Evolutionary conservation across 2,113 vertebrate species (phyloP).

Genomic region (Spermophilus dauricus): DNA sequence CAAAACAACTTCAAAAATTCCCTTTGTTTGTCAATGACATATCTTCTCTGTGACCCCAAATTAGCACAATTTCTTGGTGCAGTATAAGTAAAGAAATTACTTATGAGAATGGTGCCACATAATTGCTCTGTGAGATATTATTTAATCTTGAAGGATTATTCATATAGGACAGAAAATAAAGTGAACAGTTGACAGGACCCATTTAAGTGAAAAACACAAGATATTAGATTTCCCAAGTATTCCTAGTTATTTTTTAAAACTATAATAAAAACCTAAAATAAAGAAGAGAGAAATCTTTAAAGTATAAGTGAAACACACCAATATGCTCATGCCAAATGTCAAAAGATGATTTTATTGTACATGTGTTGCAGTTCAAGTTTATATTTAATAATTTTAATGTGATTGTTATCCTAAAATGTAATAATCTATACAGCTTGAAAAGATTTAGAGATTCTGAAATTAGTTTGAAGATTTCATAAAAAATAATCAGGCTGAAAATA

Average conservation of each 20-base stretch:
- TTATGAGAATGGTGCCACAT: constrained; percentile 5
- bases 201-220: constrained; percentile 54
- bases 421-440: constrained; percentile 3
- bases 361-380: neutral
- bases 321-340: neutral
- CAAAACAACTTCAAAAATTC: no score
- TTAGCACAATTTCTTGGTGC: neutral
- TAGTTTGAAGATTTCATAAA: neutral
- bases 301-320: neutral
- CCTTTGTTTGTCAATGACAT: no score
- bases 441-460: constrained; percentile 29
- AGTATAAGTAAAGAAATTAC: neutral
- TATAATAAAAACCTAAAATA: constrained; percentile 22
- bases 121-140: neutral
- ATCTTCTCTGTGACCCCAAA: no score
- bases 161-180: constrained; percentile 18
- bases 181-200: neutral
- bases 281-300: neutral
- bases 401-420: neutral
- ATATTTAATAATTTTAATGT: constrained; percentile 1
- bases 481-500: constrained; percentile 37
- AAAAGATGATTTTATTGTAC: neutral
- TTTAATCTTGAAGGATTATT: constrained; percentile 27
- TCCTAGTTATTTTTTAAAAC: neutral
- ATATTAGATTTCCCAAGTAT: neutral